These are phyloP conservation scores for Penaeus chinensis DNA, from an alignment of 1,140 invertebrate genomes.

Conservation along the genomic window DNA sequence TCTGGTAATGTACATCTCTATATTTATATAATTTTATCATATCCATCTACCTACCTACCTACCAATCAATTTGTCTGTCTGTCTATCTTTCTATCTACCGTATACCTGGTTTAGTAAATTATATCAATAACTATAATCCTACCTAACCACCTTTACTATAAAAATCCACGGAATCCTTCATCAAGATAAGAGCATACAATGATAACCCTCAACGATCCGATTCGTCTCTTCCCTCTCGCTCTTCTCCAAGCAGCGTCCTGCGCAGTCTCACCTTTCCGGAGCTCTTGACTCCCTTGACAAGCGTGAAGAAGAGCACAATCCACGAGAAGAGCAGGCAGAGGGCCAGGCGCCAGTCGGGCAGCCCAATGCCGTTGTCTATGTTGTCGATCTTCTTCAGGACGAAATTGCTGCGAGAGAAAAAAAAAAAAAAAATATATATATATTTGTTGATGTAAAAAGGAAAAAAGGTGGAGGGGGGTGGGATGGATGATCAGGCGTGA, in stretches of 20 bases:
- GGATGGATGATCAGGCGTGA: not conserved
- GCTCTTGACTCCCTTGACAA: slow-evolving; percentile 78
- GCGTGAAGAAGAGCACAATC: slow-evolving; percentile 80
- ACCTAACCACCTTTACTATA: too few species aligned
- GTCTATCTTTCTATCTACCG: too few species aligned
- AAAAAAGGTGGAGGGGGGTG: not conserved
- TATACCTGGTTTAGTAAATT: too few species aligned
- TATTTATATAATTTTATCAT: not conserved
- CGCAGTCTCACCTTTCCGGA: slow-evolving; percentile 59
- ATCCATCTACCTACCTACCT: not conserved
- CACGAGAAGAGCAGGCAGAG: slow-evolving; percentile 81
- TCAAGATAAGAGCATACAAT: too few species aligned
- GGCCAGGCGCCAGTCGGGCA: slow-evolving; percentile 80
- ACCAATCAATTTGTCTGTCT: not conserved
- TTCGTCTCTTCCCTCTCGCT: too few species aligned
- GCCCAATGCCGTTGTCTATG: slow-evolving; percentile 80
- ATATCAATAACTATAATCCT: too few species aligned
- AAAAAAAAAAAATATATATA: not conserved
- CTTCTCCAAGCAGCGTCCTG: too few species aligned
- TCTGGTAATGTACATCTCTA: not conserved
- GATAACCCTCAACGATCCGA: too few species aligned
- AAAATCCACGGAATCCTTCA: too few species aligned
- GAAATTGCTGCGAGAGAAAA: slow-evolving; percentile 71
- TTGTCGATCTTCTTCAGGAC: slow-evolving; percentile 77
- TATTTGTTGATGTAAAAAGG: too few species aligned